Evolutionary conservation across 2,797 vertebrate genomes (phyloP), one percentile per base, ranked within the genome.

Genomic region (Smutsia temminckii): DNA sequence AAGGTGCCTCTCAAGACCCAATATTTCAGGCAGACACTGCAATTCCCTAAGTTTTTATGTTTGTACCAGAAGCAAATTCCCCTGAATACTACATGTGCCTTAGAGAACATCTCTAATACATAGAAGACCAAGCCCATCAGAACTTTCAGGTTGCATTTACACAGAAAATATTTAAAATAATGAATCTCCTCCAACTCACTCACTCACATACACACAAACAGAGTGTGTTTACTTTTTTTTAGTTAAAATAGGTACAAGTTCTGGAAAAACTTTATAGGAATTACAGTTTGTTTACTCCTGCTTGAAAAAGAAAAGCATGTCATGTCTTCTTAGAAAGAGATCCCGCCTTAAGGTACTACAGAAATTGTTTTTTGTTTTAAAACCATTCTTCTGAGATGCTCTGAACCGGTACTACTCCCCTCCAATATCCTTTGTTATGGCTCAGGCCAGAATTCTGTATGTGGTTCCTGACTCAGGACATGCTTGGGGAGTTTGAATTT

Each of bases 401-500:
- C 37, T 46, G 53, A 2, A 74, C 42, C 55, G 25, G 53, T 18
- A 37, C 27, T 40, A n/a, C 55, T 80, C 89, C 61, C 55, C 13
- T 89, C 11, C 69, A 42, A 46, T 14, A 51, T 37, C 23, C 7
- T 86, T 74, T 46, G 34, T 85, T 88, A 81, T 6, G 59, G n/a
- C 68, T 89, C 77, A 81, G 32, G 27, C 42, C 84, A 84, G n/a
- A 96, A 97, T 57, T 55, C 32, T 29, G 59, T n/a, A 59, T 20
- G 27, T 0, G 7, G n/a, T 46, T 94, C 75, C 79, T 71, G 80
- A 96, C 63, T 93, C 71, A 49, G 85, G 86, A 86, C 57, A 77
- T 17, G 46, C 59, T 92, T 88, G 72, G 59, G 25, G 93, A 96
- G 46, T 32, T 64, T 74, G 49, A 11, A 75, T 96, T 96, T 97